These are phyloP conservation scores for Dasyurus viverrinus DNA, from an alignment of 2,113 vertebrate species.

Conservation along the genomic window DNA sequence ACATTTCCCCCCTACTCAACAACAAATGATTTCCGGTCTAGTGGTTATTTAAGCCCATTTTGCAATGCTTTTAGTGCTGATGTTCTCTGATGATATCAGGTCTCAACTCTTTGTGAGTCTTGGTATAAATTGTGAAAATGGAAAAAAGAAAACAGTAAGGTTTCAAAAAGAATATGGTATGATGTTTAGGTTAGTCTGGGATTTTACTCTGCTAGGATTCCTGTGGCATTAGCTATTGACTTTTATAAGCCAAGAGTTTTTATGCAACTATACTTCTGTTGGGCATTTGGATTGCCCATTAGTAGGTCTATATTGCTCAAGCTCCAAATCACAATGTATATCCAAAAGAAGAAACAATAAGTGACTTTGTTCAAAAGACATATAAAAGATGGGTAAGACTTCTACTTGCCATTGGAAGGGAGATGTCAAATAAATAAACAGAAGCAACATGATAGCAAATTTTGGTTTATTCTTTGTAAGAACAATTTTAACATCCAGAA, in stretches of 20 bases:
- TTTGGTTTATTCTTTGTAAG: not conserved
- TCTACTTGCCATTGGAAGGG: not conserved
- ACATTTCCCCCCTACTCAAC: too few relatives aligned
- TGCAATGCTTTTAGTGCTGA: not conserved
- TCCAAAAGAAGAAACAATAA: not conserved
- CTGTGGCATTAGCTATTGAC: not conserved
- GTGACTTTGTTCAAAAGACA: not conserved
- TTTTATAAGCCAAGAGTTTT: not conserved
- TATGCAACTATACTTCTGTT: not conserved
- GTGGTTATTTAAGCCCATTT: too few relatives aligned
- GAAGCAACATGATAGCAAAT: not conserved
- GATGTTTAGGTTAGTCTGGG: not conserved
- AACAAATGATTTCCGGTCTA: not conserved
- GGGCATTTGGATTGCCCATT: not conserved
- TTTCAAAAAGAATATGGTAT: not conserved
- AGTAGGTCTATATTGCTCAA: not conserved
- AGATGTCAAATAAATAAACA: not conserved
- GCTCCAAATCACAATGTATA: not conserved
- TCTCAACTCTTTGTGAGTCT: not conserved
- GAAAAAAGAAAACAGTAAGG: not conserved
- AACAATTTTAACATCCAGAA: not conserved
- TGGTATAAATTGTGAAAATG: not conserved
- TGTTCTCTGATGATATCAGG: not conserved
- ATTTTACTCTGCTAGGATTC: not conserved
- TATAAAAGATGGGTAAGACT: too few relatives aligned